These are phyloP conservation scores for Leptura quadrifasciata DNA, from an alignment of 2,888 invertebrate species.

Conservation along the genomic window DNA sequence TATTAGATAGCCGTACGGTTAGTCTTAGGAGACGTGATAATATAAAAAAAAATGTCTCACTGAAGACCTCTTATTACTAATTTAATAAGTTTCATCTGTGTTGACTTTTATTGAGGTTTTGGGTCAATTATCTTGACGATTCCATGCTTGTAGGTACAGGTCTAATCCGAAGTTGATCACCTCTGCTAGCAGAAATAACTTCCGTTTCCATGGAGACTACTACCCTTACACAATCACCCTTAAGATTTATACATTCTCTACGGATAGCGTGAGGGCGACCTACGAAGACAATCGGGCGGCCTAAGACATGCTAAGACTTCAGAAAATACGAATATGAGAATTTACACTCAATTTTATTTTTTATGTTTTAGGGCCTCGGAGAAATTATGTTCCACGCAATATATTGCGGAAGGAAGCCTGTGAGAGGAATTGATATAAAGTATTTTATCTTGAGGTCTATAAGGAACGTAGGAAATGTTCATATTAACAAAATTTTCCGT, in stretches of 20 bases:
- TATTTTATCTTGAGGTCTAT: slow-evolving; percentile 9
- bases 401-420: slow-evolving; percentile 24
- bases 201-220: slow-evolving; percentile 65
- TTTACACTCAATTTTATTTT: slow-evolving; percentile 45
- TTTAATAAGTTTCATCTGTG: slow-evolving; percentile 31
- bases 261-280: slow-evolving; percentile 60
- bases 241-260: slow-evolving; percentile 69
- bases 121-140: slow-evolving; percentile 53
- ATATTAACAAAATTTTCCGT: too few relatives aligned
- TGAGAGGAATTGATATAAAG: slow-evolving; percentile 15
- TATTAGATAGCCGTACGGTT: not conserved
- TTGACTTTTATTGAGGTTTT: slow-evolving; percentile 48
- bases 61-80: slow-evolving; percentile 25
- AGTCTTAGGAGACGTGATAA: not conserved
- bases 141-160: slow-evolving; percentile 51
- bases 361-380: slow-evolving; percentile 41
- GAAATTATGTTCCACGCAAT: slow-evolving; percentile 33
- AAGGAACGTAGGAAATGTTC: not conserved
- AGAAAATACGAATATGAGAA: slow-evolving; percentile 45
- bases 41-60: slow-evolving; percentile 2
- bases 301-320: slow-evolving; percentile 45
- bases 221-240: slow-evolving; percentile 67
- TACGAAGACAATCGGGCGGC: slow-evolving; percentile 52
- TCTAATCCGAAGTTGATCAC: slow-evolving; percentile 54
- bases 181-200: slow-evolving; percentile 49